These are phyloP conservation scores for Pomacea canaliculata DNA, from an alignment of 2,888 invertebrate species.

Conservation along the genomic window DNA sequence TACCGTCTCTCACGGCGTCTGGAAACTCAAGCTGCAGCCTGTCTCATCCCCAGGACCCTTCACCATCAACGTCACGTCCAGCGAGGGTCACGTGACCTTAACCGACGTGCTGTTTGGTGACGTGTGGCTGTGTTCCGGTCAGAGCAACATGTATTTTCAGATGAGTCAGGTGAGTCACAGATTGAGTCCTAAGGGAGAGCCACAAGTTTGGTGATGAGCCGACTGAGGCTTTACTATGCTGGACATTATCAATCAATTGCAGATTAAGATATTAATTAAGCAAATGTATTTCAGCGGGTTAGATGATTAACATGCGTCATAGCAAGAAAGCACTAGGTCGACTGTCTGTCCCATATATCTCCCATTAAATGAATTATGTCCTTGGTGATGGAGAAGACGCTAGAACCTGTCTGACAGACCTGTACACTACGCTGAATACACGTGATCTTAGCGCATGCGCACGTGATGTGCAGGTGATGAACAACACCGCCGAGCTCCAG, in stretches of 20 bases:
- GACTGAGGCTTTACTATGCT: too few species aligned
- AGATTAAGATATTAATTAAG: too few species aligned
- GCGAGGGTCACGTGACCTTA: slow-evolving; percentile 38
- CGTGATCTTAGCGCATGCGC: too few species aligned
- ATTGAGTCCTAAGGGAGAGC: slow-evolving; percentile 14
- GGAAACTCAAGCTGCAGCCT: slow-evolving; percentile 46
- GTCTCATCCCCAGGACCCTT: slow-evolving; percentile 39
- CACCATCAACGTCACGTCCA: slow-evolving; percentile 42
- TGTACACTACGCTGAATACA: too few species aligned
- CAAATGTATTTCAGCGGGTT: too few species aligned
- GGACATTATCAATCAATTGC: too few species aligned
- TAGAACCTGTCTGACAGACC: too few species aligned
- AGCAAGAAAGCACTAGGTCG: too few species aligned
- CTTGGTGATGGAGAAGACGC: too few species aligned
- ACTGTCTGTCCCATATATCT: too few species aligned
- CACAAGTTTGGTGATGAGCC: slow-evolving; percentile 50
- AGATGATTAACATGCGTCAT: too few species aligned
- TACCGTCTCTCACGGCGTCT: slow-evolving; percentile 30
- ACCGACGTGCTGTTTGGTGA: slow-evolving; percentile 63
- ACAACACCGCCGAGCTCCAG: slow-evolving; percentile 35
- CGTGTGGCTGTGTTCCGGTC: slow-evolving; percentile 66
- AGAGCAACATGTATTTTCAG: slow-evolving; percentile 63
- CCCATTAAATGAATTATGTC: too few species aligned
- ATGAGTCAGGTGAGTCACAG: background rate
- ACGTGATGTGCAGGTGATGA: slow-evolving; percentile 33